Evolutionary conservation across 2,797 vertebrate species (phyloP), one percentile per base, ranked within the genome.

Genomic region (Echiichthys vipera): DNA sequence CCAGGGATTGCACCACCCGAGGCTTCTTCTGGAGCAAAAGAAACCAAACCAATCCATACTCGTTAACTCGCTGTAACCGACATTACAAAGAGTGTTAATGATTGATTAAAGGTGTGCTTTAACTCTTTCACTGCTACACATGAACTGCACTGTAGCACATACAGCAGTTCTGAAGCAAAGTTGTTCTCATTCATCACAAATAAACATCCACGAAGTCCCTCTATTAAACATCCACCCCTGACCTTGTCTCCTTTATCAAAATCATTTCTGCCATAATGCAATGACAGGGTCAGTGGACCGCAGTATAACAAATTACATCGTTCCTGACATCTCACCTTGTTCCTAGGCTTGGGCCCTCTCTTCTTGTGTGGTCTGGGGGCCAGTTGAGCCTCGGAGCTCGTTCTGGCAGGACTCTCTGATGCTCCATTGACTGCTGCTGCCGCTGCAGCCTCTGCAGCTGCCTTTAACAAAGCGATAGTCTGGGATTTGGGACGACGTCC

Each of bases 321-420:
- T 66, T 30, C 51, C 27, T 74, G 70, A 84, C 80, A 79, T 65
- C 83, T 88, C 85, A 99, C 98, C 97, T 98, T 98, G 94, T 90
- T 96, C 85, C 92, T 95, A 11, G 96, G 95, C 84, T 96, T 96
- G 84, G 95, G 94, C 66, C 94, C 95, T 89, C 95, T 96, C 94
- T 96, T 96, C 91, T 93, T 96, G 86, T 95, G 90, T 87, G 95
- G 93, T 93, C 95, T 94, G 78, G 93, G 90, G 75, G 90, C 83
- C 69, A 92, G 93, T 51, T 88, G 94, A 69, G 77, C 17, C 71
- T 86, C 88, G 6, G 90, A 27, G 74, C 58, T 64, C 0, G 81
- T 77, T 39, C 85, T 88, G 58, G 73, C 82, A 18, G 89, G 91
- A 69, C 88, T 93, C 92, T 95, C 95, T 36, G 93, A 85, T 72